Evolutionary conservation across 2,888 invertebrate species (phyloP), one percentile per base, ranked within the genome.

Genomic region (Chymomyza procnemis): DNA sequence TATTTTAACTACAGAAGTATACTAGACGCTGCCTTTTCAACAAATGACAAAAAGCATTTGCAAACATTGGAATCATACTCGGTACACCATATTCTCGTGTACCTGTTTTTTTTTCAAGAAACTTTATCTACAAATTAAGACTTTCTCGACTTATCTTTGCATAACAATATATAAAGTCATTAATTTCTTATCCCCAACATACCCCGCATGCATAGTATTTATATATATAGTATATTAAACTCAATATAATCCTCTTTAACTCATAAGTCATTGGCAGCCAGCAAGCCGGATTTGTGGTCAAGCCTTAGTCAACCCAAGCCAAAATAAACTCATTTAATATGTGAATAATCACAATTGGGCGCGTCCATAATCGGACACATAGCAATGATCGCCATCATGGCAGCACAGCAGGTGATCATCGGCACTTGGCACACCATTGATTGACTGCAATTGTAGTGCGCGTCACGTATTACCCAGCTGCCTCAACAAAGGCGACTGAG

Each of bases 391-490:
- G 14, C 14, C 14, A 54, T 54, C 19, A 21, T 21, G 6, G 54
- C 19, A 21, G 22, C 54, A 14, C 54, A 22, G 64, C 61, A 52
- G 73, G 63, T 75, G 76, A 80, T 77, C 80, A 66, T 22, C 61
- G 56, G 19, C 19, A 19, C 50, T 50, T 50, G 71, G 76, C 76
- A 72, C 72, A 64, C 66, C 78, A 68, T 71, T 75, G 78, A 84
- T 79, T 66, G 84, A 75, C 73, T 64, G 70, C 81, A 70, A 73
- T 86, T 86, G 81, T 75, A 61, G 71, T 86, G 81, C 86, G 64
- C 63, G 80, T 85, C 86, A 83, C 86, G 82, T 85, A 41, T 46
- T 61, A n/a, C 6, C 41, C 8, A 19, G 54, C 19, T 21, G 26
- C 18, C 26, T 34, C 56, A 30, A 30, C 56, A 22, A 56, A 22